These are phyloP conservation scores for Kradibia gibbosae DNA, from an alignment of 1,140 invertebrate genomes.

Conservation along the genomic window DNA sequence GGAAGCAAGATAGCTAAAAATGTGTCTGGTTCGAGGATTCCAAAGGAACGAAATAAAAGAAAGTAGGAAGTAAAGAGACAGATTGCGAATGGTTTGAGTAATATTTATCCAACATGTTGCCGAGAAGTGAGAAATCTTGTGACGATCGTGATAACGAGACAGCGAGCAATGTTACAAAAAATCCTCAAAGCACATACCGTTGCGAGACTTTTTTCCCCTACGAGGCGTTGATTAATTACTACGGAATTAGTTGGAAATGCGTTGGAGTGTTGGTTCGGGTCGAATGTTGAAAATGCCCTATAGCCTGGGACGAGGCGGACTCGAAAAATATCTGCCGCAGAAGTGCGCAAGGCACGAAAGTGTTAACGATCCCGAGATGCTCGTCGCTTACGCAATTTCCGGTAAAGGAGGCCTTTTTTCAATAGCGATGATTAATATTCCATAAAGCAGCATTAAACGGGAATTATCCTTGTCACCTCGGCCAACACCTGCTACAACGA, in stretches of 20 bases:
- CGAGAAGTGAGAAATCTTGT: constrained; percentile 24
- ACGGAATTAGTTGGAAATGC: constrained; percentile 50
- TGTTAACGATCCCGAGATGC: constrained; percentile 16
- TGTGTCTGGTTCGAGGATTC: not conserved
- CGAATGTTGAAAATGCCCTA: not conserved
- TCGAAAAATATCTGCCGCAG: not conserved
- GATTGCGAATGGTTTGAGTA: constrained; percentile 12
- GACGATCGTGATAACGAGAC: constrained; percentile 40
- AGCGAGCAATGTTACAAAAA: constrained; percentile 50
- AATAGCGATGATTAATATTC: not conserved
- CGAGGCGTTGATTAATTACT: constrained; percentile 59
- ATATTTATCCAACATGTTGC: constrained; percentile 25
- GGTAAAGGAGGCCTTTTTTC: constrained; percentile 1
- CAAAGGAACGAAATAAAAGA: not conserved
- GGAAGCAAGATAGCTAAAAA: constrained; percentile 9
- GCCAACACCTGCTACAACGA: not conserved
- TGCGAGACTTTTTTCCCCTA: constrained; percentile 3
- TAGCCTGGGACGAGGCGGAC: too few relatives aligned
- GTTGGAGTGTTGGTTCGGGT: not conserved
- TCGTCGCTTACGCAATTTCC: not conserved
- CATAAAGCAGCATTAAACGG: not conserved
- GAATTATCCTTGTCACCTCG: not conserved
- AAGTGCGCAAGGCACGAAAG: not conserved
- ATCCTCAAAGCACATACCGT: constrained; percentile 48
- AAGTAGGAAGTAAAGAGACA: constrained; percentile 15